These are phyloP conservation scores for Gymnodraco acuticeps DNA, from an alignment of 2,797 vertebrate genomes.

Conservation along the genomic window DNA sequence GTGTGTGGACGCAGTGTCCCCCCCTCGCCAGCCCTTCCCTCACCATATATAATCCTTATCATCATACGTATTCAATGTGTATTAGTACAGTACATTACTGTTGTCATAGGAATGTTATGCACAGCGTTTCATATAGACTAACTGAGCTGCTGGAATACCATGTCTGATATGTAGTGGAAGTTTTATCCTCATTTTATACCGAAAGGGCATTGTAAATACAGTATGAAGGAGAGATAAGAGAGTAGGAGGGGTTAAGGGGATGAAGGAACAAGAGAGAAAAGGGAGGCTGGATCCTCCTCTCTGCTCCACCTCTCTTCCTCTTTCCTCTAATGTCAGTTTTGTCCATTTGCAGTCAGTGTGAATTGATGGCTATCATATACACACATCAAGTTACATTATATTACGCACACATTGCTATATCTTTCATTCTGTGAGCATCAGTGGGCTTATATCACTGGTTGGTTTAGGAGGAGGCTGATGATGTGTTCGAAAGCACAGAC, in stretches of 20 bases:
- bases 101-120: conserved; percentile 91
- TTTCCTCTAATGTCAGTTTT: conserved; percentile 59
- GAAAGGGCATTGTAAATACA: conserved; percentile 82
- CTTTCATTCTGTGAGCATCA: conserved; percentile 67
- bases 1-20: conserved; percentile 26
- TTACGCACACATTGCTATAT: conserved; percentile 58
- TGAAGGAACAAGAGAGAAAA: conserved; percentile 54
- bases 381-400: conserved; percentile 65
- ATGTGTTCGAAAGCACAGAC: conserved; percentile 57
- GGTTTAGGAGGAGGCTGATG: conserved; percentile 70
- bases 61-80: conserved; percentile 88
- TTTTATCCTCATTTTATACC: conserved; percentile 69
- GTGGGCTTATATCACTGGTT: conserved; percentile 79
- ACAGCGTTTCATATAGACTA: conserved; percentile 84
- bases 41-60: conserved; percentile 81
- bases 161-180: conserved; percentile 86
- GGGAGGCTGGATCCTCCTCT: conserved; percentile 92
- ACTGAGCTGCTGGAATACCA: conserved; percentile 76
- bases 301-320: conserved; percentile 57
- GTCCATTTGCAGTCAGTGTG: conserved; percentile 65
- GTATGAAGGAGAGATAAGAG: conserved; percentile 44
- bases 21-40: conserved; percentile 42
- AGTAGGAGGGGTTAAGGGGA: conserved; percentile 56
- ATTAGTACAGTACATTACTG: conserved; percentile 99
- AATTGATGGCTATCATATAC: conserved; percentile 69